phyloP scores from a whole-genome alignment of 1,140 invertebrate species.

The Zelostemma sp. region DNA sequence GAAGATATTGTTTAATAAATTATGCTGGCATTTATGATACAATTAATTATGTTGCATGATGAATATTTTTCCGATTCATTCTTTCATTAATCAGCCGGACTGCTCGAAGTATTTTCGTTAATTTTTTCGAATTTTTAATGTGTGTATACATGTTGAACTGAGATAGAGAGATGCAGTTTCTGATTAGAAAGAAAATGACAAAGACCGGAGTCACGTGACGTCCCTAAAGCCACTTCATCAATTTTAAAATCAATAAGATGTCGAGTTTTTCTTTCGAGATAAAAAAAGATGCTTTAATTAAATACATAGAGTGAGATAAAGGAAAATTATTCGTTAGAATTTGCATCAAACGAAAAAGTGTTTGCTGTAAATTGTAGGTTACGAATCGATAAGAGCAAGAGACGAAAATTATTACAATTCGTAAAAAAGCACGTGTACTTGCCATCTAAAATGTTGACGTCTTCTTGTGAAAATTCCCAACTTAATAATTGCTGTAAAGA shows the following conservation, averaged over 20 bases:
- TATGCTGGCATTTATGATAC: not conserved
- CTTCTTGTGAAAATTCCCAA: constrained; percentile 38
- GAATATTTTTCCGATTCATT: no score
- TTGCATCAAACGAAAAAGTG: not conserved
- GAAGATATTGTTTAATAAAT: no score
- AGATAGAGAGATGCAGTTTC: not conserved
- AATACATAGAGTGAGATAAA: not conserved
- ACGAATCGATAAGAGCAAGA: constrained; percentile 19
- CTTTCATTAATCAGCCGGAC: no score
- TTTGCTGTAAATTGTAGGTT: constrained; percentile 26
- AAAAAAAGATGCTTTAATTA: not conserved
- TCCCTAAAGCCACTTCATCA: not conserved
- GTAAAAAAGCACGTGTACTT: not conserved
- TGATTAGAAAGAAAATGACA: not conserved
- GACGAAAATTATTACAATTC: not conserved
- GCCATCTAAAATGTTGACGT: constrained; percentile 35
- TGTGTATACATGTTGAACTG: not conserved
- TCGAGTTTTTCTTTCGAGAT: no score
- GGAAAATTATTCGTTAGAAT: not conserved
- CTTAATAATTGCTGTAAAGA: constrained; percentile 36
- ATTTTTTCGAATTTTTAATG: no score
- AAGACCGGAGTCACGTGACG: not conserved
- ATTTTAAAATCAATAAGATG: not conserved
- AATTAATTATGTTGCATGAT: no score
- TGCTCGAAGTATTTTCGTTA: no score